Evolutionary conservation across 2,113 vertebrate genomes (phyloP).

Genomic region (Dryoscopus gambensis): DNA sequence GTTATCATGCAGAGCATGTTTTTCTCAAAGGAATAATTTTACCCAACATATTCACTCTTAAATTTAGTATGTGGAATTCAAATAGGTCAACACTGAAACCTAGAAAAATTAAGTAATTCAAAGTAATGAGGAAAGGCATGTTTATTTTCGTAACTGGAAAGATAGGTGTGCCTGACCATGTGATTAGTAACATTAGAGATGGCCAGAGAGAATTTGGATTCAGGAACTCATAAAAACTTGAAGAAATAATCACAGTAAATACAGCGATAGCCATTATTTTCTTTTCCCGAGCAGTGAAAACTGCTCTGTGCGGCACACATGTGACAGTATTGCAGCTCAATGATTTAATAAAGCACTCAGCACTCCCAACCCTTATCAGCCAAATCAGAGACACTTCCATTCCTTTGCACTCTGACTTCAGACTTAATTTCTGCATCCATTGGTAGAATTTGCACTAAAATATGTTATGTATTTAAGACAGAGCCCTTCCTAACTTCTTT

Average conservation of each 20-base stretch:
- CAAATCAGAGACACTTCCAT: neutral
- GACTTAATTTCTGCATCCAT: neutral
- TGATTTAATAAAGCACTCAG: neutral
- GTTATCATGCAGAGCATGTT: neutral
- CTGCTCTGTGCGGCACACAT: neutral
- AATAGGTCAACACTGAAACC: neutral
- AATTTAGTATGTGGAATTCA: neutral
- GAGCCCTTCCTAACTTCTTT: neutral
- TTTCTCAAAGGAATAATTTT: neutral
- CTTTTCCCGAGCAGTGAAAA: neutral
- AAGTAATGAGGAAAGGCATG: neutral
- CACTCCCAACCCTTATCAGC: accelerated
- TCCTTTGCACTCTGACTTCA: neutral
- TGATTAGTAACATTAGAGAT: neutral
- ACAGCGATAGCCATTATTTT: neutral
- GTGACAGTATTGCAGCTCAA: neutral
- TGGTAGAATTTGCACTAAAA: neutral
- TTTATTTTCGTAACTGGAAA: neutral
- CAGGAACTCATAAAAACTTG: neutral
- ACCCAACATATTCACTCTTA: neutral
- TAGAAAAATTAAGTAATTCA: neutral
- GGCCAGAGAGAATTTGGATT: neutral
- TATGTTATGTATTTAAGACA: neutral
- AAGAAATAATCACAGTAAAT: neutral
- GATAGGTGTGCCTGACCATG: too few relatives aligned